Evolutionary conservation across 2,888 invertebrate genomes (phyloP), one percentile per base, ranked within the genome.

Genomic region (Catocala nupta): DNA sequence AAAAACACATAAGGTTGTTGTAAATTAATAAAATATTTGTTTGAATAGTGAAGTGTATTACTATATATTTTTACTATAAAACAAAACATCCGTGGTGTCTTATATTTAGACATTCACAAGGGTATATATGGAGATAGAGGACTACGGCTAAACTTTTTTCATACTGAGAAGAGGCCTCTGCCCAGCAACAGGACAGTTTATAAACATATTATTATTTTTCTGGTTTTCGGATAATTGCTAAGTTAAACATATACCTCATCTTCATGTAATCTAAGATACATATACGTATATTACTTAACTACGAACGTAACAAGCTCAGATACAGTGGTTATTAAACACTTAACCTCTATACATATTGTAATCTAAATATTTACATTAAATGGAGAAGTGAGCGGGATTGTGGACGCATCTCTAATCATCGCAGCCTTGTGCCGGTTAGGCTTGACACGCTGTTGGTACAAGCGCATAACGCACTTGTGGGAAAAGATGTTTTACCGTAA

Each of bases 341-440:
- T 73, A 65, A 74, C 74, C 68, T 73, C 63, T 73, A 59, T 70
- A 42, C 67, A 67, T 65, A 61, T 59, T 47, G 58, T 68, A 62
- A 68, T 58, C 56, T 55, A 52, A 59, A 74, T 65, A 62, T 77
- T 77, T 59, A 68, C 55, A 55, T 70, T 76, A 65, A 59, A 47
- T 61, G 39, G 44, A 56, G 33, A 63, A 74, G 75, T 75, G 77
- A 75, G 60, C 59, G 77, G 70, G 59, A 63, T 56, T 43, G 56
- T 13, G 7, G 13, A 51, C 25, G 48, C 48, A 7, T 65, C 68
- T 77, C 49, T 68, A 52, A 55, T 52, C 60, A 39, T 7, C 48
- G 5, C n/a, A 70, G 52, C 77, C 74, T 76, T 73, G 74, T 52
- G n/a, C 47, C 7, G 45, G 39, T 63, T 60, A 44, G 50, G 11